Evolutionary conservation across 1,140 invertebrate genomes (phyloP).

Genomic region (Megathymus violae): DNA sequence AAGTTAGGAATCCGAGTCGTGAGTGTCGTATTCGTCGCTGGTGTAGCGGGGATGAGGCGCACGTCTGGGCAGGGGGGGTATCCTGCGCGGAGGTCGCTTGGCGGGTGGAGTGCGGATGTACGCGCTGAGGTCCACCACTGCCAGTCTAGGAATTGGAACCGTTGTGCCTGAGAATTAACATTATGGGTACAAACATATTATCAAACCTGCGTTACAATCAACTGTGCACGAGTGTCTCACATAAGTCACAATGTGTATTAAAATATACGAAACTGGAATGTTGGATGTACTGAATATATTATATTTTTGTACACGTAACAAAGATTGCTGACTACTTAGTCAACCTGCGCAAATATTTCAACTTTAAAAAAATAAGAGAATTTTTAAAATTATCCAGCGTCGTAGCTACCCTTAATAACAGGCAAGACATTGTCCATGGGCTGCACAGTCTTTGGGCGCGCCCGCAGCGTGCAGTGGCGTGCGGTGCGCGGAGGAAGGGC

Average conservation of each 20-base stretch:
- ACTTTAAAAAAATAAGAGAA: too few relatives aligned
- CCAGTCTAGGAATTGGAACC: conserved; percentile 64
- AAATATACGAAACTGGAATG: too few relatives aligned
- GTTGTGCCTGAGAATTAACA: conserved; percentile 53
- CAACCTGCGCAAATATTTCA: too few relatives aligned
- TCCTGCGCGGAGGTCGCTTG: conserved; percentile 19
- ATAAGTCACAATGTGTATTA: too few relatives aligned
- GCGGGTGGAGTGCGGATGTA: conserved; percentile 58
- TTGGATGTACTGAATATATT: too few relatives aligned
- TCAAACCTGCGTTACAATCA: too few relatives aligned
- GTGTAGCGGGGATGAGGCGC: conserved; percentile 52
- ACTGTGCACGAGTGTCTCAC: too few relatives aligned
- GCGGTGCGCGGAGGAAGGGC: conserved; percentile 54
- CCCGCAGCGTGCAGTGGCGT: conserved; percentile 36
- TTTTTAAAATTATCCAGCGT: too few relatives aligned
- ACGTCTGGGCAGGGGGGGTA: conserved; percentile 44
- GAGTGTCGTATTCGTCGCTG: conserved; percentile 76
- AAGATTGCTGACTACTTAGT: too few relatives aligned
- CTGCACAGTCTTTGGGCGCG: conserved; percentile 44
- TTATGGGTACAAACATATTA: neutral
- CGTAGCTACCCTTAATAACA: conserved; percentile 57
- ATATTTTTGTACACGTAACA: too few relatives aligned
- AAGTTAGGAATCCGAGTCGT: conserved; percentile 56
- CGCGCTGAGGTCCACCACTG: conserved; percentile 71
- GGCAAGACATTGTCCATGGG: conserved; percentile 54